phyloP scores from a whole-genome alignment of 1,140 invertebrate species.

The Neuroterus valhalla region DNA sequence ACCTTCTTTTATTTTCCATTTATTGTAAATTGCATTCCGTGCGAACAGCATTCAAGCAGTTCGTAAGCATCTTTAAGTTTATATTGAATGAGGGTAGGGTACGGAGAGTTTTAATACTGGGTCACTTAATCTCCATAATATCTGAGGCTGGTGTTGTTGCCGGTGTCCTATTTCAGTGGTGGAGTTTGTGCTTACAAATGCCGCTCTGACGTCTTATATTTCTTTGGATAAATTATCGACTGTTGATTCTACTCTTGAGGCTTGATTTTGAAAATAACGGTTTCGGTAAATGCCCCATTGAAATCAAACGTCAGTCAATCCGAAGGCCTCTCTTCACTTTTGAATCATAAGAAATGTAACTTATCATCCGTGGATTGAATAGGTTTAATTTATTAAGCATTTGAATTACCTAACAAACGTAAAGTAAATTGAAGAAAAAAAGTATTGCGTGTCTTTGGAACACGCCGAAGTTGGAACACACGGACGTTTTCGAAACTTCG shows the following conservation, averaged over 20 bases:
- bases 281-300: neutral
- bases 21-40: no score
- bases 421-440: no score
- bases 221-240: neutral
- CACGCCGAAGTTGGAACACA: no score
- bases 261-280: constrained; percentile 16
- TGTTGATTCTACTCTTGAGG: neutral
- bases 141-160: neutral
- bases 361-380: no score
- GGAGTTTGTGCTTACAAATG: constrained; percentile 9
- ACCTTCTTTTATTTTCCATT: no score
- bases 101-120: neutral
- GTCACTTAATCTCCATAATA: neutral
- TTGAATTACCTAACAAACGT: no score
- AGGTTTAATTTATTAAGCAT: no score
- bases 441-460: no score
- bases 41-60: no score
- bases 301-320: neutral
- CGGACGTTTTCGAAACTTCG: no score
- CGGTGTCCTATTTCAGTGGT: neutral
- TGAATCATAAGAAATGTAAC: no score
- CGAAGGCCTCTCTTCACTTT: no score
- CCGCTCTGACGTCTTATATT: constrained; percentile 15
- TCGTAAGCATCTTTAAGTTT: neutral
- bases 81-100: neutral